Conservation (phyloP, 2,797 vertebrate genomes). For the Kryptolebias ocellatus region DNA sequence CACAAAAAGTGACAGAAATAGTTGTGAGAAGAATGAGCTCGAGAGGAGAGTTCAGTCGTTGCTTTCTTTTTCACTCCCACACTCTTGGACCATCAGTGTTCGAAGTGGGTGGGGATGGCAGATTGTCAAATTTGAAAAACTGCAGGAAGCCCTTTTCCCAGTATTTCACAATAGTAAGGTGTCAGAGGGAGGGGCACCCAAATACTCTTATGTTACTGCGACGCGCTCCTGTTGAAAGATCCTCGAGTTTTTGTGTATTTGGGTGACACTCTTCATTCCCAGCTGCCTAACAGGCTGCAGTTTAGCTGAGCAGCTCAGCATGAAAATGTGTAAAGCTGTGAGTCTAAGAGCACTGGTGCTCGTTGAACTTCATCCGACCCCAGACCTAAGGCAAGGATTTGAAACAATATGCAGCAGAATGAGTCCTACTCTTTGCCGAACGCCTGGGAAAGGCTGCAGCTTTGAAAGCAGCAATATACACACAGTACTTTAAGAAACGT, state of each 20-base stretch:
- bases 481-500: not conserved
- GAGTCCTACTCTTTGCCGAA: not conserved
- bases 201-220: not conserved
- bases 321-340: not conserved
- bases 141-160: not conserved
- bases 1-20: slow-evolving; percentile 11
- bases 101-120: not conserved
- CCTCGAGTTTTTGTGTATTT: not conserved
- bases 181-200: not conserved
- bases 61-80: not conserved
- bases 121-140: slow-evolving; percentile 3
- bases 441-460: not conserved
- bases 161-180: not conserved
- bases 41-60: slow-evolving; percentile 1
- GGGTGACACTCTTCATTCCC: not conserved
- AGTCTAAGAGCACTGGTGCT: not conserved
- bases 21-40: slow-evolving; percentile 12
- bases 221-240: not conserved
- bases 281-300: not conserved
- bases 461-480: not conserved
- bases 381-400: not conserved
- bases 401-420: not conserved
- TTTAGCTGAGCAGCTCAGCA: slow-evolving; percentile 2
- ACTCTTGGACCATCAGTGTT: not conserved
- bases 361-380: slow-evolving; percentile 11